A percentile compares a stretch with the other conserved stretches of the same genome.
phyloP scores from a whole-genome alignment of 2,113 vertebrate species.

The Arenaria interpres region DNA sequence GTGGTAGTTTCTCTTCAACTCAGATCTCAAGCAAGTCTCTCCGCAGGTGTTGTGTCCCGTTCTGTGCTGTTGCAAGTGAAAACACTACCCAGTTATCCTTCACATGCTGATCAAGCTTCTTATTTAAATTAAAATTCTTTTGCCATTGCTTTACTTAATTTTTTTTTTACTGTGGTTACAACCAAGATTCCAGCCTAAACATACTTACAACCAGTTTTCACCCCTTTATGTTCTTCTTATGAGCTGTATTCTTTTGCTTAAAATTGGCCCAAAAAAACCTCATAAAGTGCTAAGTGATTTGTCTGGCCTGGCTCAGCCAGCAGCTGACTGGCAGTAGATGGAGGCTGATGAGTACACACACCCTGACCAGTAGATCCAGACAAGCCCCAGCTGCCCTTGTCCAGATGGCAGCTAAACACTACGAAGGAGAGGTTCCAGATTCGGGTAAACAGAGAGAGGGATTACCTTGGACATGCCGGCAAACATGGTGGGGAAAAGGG shows the following conservation, averaged over 20 bases:
- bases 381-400: constrained; percentile 20
- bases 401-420: neutral
- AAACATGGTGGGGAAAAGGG: neutral
- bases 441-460: neutral
- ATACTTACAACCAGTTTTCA: neutral
- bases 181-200: neutral
- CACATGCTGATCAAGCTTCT: neutral
- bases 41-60: neutral
- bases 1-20: neutral
- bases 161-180: neutral
- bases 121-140: neutral
- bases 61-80: neutral
- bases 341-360: neutral
- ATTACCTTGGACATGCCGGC: neutral
- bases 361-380: neutral
- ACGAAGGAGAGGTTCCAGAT: neutral
- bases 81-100: neutral
- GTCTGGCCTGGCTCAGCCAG: neutral
- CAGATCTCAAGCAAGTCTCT: neutral
- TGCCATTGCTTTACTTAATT: neutral
- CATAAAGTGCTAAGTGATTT: neutral
- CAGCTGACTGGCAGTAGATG: neutral
- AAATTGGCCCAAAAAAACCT: neutral
- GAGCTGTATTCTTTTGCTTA: neutral
- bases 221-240: neutral